Conservation (phyloP, 1,140 invertebrate species). For the Heliothis subflexa region DNA sequence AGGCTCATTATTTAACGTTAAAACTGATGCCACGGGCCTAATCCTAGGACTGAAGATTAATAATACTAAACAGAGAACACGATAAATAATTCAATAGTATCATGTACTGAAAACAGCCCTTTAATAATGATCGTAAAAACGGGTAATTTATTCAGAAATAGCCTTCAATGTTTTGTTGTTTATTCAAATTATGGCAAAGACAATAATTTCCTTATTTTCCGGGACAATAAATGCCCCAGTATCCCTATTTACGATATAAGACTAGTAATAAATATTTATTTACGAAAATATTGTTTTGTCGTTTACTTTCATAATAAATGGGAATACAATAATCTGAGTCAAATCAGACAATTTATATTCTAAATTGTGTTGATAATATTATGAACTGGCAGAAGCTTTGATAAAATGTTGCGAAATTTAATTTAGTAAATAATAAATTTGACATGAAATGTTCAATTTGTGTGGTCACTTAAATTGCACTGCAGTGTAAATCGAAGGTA, state of each 20-base stretch:
- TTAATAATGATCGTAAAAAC: background rate
- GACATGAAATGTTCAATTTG: background rate
- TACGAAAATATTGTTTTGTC: slow-evolving; percentile 1
- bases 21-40: background rate
- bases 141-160: background rate
- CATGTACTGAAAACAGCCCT: background rate
- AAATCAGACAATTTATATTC: slow-evolving; percentile 1
- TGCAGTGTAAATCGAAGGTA: slow-evolving; percentile 6
- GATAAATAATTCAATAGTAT: background rate
- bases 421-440: too few species aligned
- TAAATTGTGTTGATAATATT: background rate
- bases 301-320: background rate
- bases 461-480: background rate
- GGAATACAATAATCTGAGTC: background rate
- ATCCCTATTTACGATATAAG: background rate
- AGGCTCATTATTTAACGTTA: slow-evolving; percentile 16
- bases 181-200: background rate
- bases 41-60: slow-evolving; percentile 10
- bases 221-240: background rate
- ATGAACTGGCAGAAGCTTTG: background rate
- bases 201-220: slow-evolving; percentile 14
- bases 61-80: background rate
- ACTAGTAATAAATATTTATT: slow-evolving; percentile 28
- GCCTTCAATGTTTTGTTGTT: background rate
- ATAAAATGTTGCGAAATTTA: too few species aligned